Base-by-base conservation (phyloP, 2,888 invertebrate genomes). In the Tuta absoluta region DNA sequence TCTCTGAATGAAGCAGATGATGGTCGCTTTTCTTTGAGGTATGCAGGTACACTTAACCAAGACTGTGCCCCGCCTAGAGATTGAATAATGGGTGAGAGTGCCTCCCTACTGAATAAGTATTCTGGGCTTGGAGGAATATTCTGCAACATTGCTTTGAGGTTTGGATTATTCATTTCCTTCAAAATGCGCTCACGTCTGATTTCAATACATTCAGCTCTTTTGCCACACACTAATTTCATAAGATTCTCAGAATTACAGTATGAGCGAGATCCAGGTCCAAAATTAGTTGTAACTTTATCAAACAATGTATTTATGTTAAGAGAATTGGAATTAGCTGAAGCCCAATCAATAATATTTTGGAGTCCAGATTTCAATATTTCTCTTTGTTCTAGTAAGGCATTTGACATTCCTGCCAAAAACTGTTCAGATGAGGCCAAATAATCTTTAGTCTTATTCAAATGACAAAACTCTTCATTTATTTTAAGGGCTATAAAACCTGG, bases 391-490 rank as follows among this genome's bases (percentile, higher is more conserved):
- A 59, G 33, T 14, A 64, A n/a, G 11, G 60, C 65, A 65, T 67
- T 66, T 10, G 64, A 59, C 2, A 67, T 10, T 3, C 66, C 67
- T n/a, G 66, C 66, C 21, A 68, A n/a, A 19, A 65, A n/a, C 14
- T 38, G 19, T 28, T 67, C 67, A 2, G 67, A 60, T 1, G 65
- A 49, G 4, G 65, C 68, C 14, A 71, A 48, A 60, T 57, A 73
- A 41, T 70, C 73, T 37, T 66, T 71, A 10, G 23, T 37, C 33
- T 65, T 71, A 60, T 68, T 69, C 10, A 71, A 62, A 24, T 70
- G 68, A 24, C 68, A 70, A 0, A 71, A 28, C 12, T 73, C 68
- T 0, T 71, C 68, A 71, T 72, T 72, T 0, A 66, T 19, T 56
- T 69, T 69, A 1, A 71, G 45, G 14, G 49, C 63, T 2, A 62